These are phyloP conservation scores for Holothuria glaberrima DNA, from an alignment of 35 echinoderm and acorn worm species.

Conservation along the genomic window DNA sequence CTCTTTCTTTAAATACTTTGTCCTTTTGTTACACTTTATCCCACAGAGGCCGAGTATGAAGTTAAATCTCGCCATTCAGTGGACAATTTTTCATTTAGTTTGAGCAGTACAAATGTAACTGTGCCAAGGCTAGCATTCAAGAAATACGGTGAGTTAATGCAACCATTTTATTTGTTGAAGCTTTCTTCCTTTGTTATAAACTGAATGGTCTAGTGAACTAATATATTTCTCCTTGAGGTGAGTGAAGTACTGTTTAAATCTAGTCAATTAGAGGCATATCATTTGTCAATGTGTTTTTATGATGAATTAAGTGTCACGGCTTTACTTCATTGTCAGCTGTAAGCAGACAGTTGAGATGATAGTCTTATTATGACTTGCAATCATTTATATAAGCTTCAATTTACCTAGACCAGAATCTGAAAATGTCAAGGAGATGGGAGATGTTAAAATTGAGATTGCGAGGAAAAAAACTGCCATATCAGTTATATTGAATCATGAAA, in stretches of 20 bases:
- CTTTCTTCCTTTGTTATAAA: neutral
- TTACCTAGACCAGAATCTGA: too few species aligned
- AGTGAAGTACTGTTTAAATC: neutral
- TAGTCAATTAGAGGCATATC: neutral
- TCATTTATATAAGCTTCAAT: too few species aligned
- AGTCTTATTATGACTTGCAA: too few species aligned
- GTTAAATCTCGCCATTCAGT: neutral
- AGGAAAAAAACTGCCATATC: too few species aligned
- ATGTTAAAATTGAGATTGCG: too few species aligned
- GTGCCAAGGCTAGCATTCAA: neutral
- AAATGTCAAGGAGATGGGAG: too few species aligned
- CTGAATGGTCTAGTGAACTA: neutral
- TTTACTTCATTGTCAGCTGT: neutral
- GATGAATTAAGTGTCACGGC: neutral
- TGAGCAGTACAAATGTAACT: neutral
- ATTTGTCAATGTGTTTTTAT: neutral
- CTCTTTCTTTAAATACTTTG: too few species aligned
- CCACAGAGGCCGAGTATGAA: conserved; percentile 7
- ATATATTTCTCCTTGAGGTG: neutral
- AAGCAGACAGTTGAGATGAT: too few species aligned
- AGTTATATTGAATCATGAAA: too few species aligned
- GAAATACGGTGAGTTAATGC: neutral
- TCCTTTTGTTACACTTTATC: too few species aligned
- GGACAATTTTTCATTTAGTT: neutral
- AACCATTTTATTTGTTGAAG: neutral